Evolutionary conservation across 2,888 invertebrate genomes (phyloP).

Genomic region (Eupeodes luniger): DNA sequence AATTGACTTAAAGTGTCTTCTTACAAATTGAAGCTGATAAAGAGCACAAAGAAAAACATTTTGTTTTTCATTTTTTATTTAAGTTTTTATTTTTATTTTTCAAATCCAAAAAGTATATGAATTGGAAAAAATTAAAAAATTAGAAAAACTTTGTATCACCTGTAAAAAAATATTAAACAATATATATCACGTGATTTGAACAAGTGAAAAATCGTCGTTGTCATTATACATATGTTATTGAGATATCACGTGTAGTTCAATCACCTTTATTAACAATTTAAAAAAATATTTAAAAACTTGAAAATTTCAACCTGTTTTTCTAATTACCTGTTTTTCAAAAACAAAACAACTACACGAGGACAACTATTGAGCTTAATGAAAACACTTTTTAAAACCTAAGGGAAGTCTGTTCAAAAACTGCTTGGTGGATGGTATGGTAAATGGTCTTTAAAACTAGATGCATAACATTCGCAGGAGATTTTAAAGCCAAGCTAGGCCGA

Average conservation of each 20-base stretch:
- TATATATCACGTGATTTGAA: background rate
- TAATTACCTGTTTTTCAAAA: too few relatives aligned
- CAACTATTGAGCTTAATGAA: too few relatives aligned
- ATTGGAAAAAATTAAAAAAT: constrained; percentile 33
- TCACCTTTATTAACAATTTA: background rate
- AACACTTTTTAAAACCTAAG: too few relatives aligned
- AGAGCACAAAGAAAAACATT: constrained; percentile 30
- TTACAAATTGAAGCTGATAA: constrained; percentile 40
- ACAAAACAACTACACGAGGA: too few relatives aligned
- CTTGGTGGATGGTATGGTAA: too few relatives aligned
- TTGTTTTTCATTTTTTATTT: constrained; percentile 2
- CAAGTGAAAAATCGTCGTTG: background rate
- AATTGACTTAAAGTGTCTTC: constrained; percentile 46
- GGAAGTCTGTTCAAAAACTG: too few relatives aligned
- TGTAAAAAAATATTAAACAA: background rate
- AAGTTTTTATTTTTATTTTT: background rate
- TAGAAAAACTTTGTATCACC: background rate
- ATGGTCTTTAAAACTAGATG: too few relatives aligned
- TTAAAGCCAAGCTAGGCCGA: too few relatives aligned
- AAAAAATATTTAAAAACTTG: background rate
- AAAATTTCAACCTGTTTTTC: too few relatives aligned
- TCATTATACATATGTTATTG: background rate
- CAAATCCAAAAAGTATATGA: constrained; percentile 18
- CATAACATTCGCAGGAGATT: too few relatives aligned
- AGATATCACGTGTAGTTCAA: background rate